A percentile compares a stretch with the other conserved stretches of the same genome.
These are phyloP conservation scores for Mormyrus hasselquistii DNA, from an alignment of 2,797 vertebrate species.

Conservation along the genomic window DNA sequence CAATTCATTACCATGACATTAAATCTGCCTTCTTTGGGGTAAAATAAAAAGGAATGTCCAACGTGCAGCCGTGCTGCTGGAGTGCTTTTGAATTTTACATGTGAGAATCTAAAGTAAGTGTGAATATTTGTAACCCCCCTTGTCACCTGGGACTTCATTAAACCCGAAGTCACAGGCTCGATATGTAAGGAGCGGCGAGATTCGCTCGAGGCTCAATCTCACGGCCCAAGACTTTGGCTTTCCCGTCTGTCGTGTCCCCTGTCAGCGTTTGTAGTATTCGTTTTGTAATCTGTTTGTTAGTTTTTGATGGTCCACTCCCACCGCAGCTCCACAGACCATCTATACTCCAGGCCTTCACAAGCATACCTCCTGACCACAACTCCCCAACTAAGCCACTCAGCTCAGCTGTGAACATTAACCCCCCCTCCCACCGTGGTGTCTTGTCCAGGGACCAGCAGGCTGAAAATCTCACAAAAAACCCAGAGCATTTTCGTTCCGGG, in stretches of 20 bases:
- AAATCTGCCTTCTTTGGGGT: not conserved
- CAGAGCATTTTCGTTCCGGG: not conserved
- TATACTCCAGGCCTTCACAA: not conserved
- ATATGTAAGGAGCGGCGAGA: not conserved
- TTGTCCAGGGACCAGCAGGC: not conserved
- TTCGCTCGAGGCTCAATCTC: not conserved
- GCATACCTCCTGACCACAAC: not conserved
- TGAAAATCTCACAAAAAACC: not conserved
- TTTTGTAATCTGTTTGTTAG: not conserved
- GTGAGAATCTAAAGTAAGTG: slow-evolving; percentile 21
- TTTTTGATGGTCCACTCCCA: not conserved
- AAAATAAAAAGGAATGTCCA: not conserved
- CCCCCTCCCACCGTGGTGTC: not conserved
- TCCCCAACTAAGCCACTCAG: not conserved
- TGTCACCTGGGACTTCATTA: slow-evolving; percentile 4
- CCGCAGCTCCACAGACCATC: not conserved
- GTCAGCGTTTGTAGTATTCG: not conserved
- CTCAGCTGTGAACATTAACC: not conserved
- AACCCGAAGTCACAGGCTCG: not conserved
- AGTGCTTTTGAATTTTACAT: not conserved
- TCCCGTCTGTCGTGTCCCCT: not conserved
- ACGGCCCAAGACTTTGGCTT: not conserved
- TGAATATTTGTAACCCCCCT: slow-evolving; percentile 37
- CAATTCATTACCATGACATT: not conserved
- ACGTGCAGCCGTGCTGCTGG: not conserved